Percentiles rank a stretch among this genome's conserved stretches.
These are phyloP conservation scores for Ferrisia virgata DNA, from an alignment of 2,888 invertebrate species.

Conservation along the genomic window DNA sequence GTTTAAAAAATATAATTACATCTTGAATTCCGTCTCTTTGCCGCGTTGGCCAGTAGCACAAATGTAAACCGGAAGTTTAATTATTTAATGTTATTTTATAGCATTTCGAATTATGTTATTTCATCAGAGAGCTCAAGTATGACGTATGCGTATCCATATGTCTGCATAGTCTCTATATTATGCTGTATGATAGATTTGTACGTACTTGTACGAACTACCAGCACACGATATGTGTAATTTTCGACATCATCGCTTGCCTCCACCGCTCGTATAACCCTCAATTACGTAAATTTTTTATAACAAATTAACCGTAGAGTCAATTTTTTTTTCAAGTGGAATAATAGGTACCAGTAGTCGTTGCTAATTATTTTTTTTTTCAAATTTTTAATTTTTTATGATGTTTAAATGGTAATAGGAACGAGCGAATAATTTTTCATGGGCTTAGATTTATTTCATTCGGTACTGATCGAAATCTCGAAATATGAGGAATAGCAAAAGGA, in stretches of 20 bases:
- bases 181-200: background rate
- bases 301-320: background rate
- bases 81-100: conserved; percentile 14
- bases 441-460: no score
- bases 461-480: no score
- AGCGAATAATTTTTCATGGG: no score
- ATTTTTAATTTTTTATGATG: no score
- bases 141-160: background rate
- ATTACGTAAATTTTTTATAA: background rate
- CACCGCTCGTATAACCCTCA: background rate
- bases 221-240: background rate
- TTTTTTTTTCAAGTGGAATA: background rate
- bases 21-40: background rate
- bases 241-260: background rate
- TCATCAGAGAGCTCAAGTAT: background rate
- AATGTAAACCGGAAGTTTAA: background rate
- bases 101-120: background rate
- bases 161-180: background rate
- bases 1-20: background rate
- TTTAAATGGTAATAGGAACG: no score
- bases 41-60: background rate
- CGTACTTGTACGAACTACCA: background rate
- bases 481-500: no score
- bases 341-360: no score
- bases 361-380: no score